Percentiles rank a stretch among this genome's conserved stretches.
These are phyloP conservation scores for Pitta sordida DNA, from an alignment of 2,113 vertebrate genomes.

Conservation along the genomic window DNA sequence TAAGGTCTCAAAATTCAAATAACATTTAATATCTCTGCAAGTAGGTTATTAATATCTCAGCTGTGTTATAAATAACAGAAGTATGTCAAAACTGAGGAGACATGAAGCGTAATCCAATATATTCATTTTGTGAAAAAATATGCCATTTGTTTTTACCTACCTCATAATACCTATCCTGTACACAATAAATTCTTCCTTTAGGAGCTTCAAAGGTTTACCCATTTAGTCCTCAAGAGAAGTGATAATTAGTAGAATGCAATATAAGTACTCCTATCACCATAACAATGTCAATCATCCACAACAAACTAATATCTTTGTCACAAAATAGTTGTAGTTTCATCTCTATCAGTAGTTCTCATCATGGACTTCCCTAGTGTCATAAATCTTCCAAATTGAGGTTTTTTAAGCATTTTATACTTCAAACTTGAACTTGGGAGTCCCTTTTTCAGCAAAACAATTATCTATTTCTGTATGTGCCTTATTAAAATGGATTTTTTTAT, in stretches of 20 bases:
- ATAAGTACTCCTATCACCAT: not conserved
- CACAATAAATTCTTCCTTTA: not conserved
- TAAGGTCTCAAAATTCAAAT: not conserved
- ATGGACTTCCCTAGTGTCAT: fast-evolving
- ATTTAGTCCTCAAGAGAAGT: not conserved
- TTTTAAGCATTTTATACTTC: not conserved
- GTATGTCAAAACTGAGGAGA: not conserved
- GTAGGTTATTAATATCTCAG: not conserved
- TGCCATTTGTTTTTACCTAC: not conserved
- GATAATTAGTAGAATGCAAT: not conserved
- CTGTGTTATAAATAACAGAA: not conserved
- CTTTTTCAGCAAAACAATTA: not conserved
- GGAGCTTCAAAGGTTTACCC: not conserved
- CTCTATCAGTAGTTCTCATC: not conserved
- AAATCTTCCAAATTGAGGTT: not conserved
- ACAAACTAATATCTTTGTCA: not conserved
- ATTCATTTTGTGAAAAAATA: not conserved
- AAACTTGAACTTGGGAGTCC: not conserved
- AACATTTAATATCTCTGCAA: not conserved
- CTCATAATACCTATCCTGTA: not conserved
- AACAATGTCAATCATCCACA: not conserved
- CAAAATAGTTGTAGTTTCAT: not conserved
- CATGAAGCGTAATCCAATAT: not conserved
- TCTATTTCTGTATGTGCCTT: not conserved
- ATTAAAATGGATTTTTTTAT: not conserved